Evolutionary conservation across 2,888 invertebrate species (phyloP).

Genomic region (Amphipyra berbera): DNA sequence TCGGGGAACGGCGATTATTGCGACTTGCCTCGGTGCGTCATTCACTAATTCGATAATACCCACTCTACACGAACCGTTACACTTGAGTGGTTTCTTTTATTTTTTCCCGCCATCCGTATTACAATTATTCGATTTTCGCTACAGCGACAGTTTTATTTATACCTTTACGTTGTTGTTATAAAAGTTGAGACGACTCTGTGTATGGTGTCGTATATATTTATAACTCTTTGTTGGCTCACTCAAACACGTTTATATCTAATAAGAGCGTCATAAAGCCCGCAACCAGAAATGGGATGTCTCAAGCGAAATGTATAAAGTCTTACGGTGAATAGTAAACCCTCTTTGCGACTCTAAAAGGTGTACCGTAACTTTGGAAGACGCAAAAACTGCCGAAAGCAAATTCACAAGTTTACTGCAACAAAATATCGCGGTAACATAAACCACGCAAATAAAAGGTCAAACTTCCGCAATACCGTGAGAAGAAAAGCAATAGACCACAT

Average conservation of each 20-base stretch:
- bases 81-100: constrained; percentile 74
- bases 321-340: constrained; percentile 75
- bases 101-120: constrained; percentile 47
- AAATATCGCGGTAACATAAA: constrained; percentile 68
- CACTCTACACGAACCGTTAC: constrained; percentile 74
- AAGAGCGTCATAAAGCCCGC: constrained; percentile 77
- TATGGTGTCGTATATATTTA: constrained; percentile 62
- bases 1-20: constrained; percentile 80
- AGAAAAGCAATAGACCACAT: constrained; percentile 81
- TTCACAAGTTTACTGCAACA: constrained; percentile 69
- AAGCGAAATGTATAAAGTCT: constrained; percentile 76
- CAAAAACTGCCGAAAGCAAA: constrained; percentile 70
- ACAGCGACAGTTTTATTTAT: constrained; percentile 57
- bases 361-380: constrained; percentile 56
- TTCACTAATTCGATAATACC: constrained; percentile 85
- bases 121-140: constrained; percentile 57
- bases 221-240: constrained; percentile 65
- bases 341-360: constrained; percentile 70
- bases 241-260: constrained; percentile 74
- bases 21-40: constrained; percentile 75
- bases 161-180: constrained; percentile 47
- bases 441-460: constrained; percentile 77
- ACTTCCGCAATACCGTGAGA: constrained; percentile 74
- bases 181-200: constrained; percentile 42
- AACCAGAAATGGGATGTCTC: constrained; percentile 73